Evolutionary conservation across 2,888 invertebrate genomes (phyloP), one percentile per base, ranked within the genome.

Genomic region (Tipula lateralis): DNA sequence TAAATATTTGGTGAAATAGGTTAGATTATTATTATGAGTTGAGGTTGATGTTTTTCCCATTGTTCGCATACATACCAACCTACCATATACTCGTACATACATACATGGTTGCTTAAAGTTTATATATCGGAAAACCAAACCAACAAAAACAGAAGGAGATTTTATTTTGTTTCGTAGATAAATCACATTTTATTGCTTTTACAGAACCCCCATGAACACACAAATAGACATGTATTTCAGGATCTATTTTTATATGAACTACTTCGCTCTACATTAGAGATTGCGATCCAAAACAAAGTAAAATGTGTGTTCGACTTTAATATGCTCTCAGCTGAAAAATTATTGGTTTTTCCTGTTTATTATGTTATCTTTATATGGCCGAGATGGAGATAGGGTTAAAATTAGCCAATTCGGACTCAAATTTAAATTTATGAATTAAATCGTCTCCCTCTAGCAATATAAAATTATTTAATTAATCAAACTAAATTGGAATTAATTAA

Each of bases 201-300:
- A 83, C 83, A 39, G 39, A 29, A 83, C 83, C 83, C 83, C 36
- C 66, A 66, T 66, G 66, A 66, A 66, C 66, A 83, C n/a, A n/a
- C 83, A 29, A 83, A 83, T 83, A 83, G 83, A 83, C 83, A 83
- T 83, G 32, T 32, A 83, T 83, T 34, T 85, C 36, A 84, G 29
- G 85, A 84, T 85, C 86, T 80, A 32, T 44, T 66, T 85, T 85
- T 80, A 85, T 83, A 50, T 84, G 83, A 66, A 36, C 85, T 86
- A 66, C 82, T 83, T 36, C 84, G 34, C 83, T 83, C 16, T 83
- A 83, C 16, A 66, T 66, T 66, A 66, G 9, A 39, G 66, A 66
- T 66, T 50, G 44, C 44, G 44, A 50, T 50, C 44, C 44, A 50
- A 50, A 44, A 66, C 66, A 66, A 19, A 66, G 16, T 3, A 24